Evolutionary conservation across 1,140 invertebrate genomes (phyloP), one percentile per base, ranked within the genome.

Genomic region (Proctacanthus coquilletti): DNA sequence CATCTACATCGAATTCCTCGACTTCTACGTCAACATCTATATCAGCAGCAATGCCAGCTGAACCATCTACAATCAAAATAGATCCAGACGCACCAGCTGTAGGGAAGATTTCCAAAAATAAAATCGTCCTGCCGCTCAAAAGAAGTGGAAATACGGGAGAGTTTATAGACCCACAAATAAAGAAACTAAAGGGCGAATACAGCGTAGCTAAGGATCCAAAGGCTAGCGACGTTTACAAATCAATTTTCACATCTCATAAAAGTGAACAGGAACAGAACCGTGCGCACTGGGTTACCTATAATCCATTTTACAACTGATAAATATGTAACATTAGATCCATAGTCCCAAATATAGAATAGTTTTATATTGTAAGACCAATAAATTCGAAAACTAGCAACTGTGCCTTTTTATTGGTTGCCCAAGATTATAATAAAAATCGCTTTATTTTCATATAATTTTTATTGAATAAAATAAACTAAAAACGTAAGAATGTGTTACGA

Each of bases 241-340:
- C 91, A 15, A 61, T 98, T 15, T 98, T 98, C 51, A 97, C 91
- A 0, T 74, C 77, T 11, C 86, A 91, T 56, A 74, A 86, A 53
- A 78, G 72, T 33, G 91, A 92, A 19, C 71, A 83, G 49, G 74
- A 81, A 34, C 86, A 96, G 58, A 71, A 78, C 21, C 78, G 79
- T 52, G 88, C 87, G 4, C 91, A 98, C 59, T 98, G 94, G 94
- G 76, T 98, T 36, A 96, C 93, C 5, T 95, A 89, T 56, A 97
- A 97, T 72, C 92, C 92, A 35, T 84, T 91, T 55, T 96, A 92
- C 63, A 91, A 89, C 71, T 93, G 68, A 71, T n/a, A n/a, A n/a
- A n/a, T n/a, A n/a, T n/a, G n/a, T n/a, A n/a, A n/a, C n/a, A n/a
- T n/a, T n/a, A n/a, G n/a, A n/a, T n/a, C n/a, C n/a, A n/a, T n/a